Base-by-base conservation (phyloP, 2,113 vertebrate species). In the Sinocyclocheilus anophthalmus region DNA sequence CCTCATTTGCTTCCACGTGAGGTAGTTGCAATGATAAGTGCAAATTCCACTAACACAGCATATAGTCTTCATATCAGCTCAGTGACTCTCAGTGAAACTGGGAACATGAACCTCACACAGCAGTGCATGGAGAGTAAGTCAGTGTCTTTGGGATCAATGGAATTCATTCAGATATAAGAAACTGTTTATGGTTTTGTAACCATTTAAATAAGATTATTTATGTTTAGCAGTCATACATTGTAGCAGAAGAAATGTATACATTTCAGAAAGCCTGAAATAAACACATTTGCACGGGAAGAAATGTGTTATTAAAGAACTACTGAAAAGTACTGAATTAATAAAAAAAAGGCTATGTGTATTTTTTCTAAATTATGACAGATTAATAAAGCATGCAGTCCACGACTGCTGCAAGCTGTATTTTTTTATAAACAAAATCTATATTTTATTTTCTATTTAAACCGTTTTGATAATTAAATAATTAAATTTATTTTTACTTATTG, bases 31-130 rank as follows among this genome's bases (percentile, higher is more conserved):
- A 55, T 24, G 88, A 89, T 87, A 86, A 84, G 83, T 26, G 81
- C 26, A 82, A 37, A 76, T 76, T 88, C 82, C 50, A 59, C 59
- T 81, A 65, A 42, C 84, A 48, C 85, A 84, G 87, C 87, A 67
- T 63, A 26, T 65, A 20, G 37, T 39, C 24, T 76, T 84, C 18
- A 59, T 67, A 77, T 78, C 75, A 85, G 72, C 61, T 85, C 78
- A 84, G 70, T 73, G 69, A 39, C 2, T 48, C 45, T 48, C 45
- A 30, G 30, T 48, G 45, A 48, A 48, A 48, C 67, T 53, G 18
- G 57, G 70, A 59, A 42, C 24, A n/a, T 77, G 76, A 85, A 82
- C 11, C n/a, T 57, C 80, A 55, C 45, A 55, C 67, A 70, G 26
- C 69, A 72, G 13, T 67, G 53, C 69, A 76, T 20, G 76, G 24